Evolutionary conservation across 2,888 invertebrate genomes (phyloP).

Genomic region (Caradrina clavipalpis): DNA sequence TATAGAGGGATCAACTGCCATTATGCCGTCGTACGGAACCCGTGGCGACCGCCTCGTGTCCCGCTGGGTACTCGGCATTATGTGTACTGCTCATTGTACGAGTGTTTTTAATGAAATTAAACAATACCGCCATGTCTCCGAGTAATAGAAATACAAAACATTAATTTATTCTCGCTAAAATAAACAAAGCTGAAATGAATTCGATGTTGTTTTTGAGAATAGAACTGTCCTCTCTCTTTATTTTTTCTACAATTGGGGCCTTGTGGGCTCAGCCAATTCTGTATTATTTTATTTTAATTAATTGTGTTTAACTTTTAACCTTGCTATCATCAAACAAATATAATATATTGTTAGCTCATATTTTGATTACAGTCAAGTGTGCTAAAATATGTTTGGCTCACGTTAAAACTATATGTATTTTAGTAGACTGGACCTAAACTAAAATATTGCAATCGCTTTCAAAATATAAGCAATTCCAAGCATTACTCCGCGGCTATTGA

Average conservation of each 20-base stretch:
- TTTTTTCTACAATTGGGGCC: not conserved
- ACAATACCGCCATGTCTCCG: not conserved
- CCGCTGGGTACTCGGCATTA: constrained; percentile 24
- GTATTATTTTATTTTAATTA: not conserved
- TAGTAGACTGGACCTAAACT: not conserved
- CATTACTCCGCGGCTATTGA: constrained; percentile 22
- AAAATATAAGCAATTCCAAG: constrained; percentile 12
- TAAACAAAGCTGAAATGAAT: not conserved
- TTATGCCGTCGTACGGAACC: constrained; percentile 20
- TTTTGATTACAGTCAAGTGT: no score
- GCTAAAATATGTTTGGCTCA: no score
- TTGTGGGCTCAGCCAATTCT: not conserved
- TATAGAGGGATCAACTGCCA: constrained; percentile 14
- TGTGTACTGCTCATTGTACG: constrained; percentile 8
- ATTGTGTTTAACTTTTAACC: no score
- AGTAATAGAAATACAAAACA: not conserved
- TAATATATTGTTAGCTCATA: no score
- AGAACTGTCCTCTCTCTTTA: not conserved
- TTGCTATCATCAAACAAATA: no score
- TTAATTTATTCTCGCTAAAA: not conserved
- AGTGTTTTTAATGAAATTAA: constrained; percentile 8
- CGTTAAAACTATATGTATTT: not conserved
- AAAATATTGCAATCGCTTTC: not conserved
- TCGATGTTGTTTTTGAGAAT: not conserved
- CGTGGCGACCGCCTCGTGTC: constrained; percentile 9